Conservation (phyloP, 2,888 invertebrate genomes). For the Dorcus parallelipipedus region DNA sequence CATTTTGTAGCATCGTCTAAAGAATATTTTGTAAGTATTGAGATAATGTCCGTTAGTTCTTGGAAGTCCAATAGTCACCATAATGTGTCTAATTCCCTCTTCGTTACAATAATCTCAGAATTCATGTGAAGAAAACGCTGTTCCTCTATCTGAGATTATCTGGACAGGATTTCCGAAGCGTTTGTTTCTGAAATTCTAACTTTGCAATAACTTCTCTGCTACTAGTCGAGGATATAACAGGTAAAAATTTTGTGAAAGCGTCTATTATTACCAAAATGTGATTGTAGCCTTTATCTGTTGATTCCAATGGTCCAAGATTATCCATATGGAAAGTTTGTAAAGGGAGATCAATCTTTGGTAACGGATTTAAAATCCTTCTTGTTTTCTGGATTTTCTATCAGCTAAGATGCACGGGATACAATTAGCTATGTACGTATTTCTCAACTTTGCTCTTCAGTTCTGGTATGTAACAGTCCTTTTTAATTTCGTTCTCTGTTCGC, state of each 20-base stretch:
- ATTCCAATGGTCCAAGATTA: constrained; percentile 29
- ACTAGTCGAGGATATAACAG: too few species aligned
- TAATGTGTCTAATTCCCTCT: constrained; percentile 30
- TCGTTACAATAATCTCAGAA: constrained; percentile 39
- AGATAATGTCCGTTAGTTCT: too few species aligned
- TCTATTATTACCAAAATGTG: constrained; percentile 28
- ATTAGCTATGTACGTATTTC: constrained; percentile 1
- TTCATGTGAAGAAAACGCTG: constrained; percentile 40
- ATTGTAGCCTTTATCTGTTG: constrained; percentile 28
- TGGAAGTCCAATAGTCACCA: constrained; percentile 3
- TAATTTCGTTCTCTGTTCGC: constrained; percentile 23
- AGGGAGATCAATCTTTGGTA: constrained; percentile 25
- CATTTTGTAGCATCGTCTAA: too few species aligned
- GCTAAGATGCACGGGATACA: constrained; percentile 28
- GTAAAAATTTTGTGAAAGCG: constrained; percentile 35
- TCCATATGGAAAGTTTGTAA: constrained; percentile 30
- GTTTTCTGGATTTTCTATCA: constrained; percentile 22
- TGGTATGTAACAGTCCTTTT: constrained; percentile 23
- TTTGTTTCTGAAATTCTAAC: constrained; percentile 19
- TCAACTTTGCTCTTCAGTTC: constrained; percentile 24
- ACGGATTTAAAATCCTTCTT: constrained; percentile 26
- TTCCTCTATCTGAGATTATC: constrained; percentile 30
- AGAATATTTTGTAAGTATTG: too few species aligned
- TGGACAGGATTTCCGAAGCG: constrained; percentile 26
- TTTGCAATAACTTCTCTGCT: constrained; percentile 27